A percentile compares a stretch with the other conserved stretches of the same genome.
phyloP scores from a whole-genome alignment of 2,888 invertebrate species.

The Leucozona laternaria region DNA sequence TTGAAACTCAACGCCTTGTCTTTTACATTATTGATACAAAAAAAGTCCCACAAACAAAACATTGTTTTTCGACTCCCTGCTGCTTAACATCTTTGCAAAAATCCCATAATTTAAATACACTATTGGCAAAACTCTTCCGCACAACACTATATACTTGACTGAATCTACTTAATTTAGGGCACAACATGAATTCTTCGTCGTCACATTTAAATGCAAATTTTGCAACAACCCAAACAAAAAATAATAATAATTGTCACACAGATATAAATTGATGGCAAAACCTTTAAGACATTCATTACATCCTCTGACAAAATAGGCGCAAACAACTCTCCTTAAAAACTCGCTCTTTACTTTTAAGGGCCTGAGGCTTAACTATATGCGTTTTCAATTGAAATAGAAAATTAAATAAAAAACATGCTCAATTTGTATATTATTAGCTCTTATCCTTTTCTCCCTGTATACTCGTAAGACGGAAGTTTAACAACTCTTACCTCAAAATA shows the following conservation, averaged over 20 bases:
- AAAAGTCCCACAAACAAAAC: background rate
- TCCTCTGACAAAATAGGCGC: background rate
- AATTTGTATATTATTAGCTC: slow-evolving; percentile 32
- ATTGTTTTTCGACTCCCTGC: background rate
- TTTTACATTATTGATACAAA: background rate
- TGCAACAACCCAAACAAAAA: background rate
- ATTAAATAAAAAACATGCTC: slow-evolving; percentile 6
- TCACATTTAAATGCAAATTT: slow-evolving; percentile 28
- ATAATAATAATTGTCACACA: slow-evolving; percentile 14
- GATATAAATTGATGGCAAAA: slow-evolving; percentile 8
- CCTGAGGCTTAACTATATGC: slow-evolving; percentile 15
- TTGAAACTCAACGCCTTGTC: background rate
- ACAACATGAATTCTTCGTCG: slow-evolving; percentile 10
- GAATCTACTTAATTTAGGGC: slow-evolving; percentile 21
- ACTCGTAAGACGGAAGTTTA: slow-evolving; percentile 47
- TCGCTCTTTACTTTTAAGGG: background rate
- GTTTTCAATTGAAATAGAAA: slow-evolving; percentile 19
- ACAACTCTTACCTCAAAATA: slow-evolving; percentile 26
- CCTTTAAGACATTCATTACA: background rate
- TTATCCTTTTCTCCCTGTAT: slow-evolving; percentile 24
- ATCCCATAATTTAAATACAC: background rate
- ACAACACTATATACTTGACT: background rate
- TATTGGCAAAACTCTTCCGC: slow-evolving; percentile 17
- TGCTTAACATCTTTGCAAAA: slow-evolving; percentile 23
- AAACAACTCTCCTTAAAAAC: background rate